Evolutionary conservation across 2,113 vertebrate genomes (phyloP), one percentile per base, ranked within the genome.

Genomic region (Platanista minor): DNA sequence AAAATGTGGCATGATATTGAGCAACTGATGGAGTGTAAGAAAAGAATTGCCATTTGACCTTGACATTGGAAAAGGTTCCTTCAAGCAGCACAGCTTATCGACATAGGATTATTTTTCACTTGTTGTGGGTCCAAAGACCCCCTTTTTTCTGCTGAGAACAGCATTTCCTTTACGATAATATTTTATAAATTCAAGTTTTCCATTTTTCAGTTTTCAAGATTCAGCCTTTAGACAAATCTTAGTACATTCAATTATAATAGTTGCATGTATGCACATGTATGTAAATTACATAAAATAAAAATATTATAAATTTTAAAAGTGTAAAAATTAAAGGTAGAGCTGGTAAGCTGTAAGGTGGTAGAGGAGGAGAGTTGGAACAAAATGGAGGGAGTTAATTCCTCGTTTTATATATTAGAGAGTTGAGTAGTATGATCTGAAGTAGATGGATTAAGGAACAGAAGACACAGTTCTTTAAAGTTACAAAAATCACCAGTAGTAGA

Each of bases 271-370:
- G 5, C 31, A 31, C 8, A 80, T 43, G 11, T 52, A 15, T 72
- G 1, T 43, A 49, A 87, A 57, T 77, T 64, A 93, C 2, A 36
- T 95, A 61, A 96, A 83, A 95, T 90, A 71, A 93, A 90, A 87
- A 82, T 75, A 90, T 71, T 33, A 25, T 83, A 69, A 83, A 29
- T n/a, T 87, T 93, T 69, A 71, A 49, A 71, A 90, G 12, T 64
- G 5, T 93, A 36, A 90, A 52, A 81, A 67, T 87, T 36, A 57
- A 94, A 93, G 59, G 33, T 57, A 87, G 46, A 82, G 64, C 23
- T 82, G 43, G 72, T 92, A 85, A 90, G n/a, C 31, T 75, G 33
- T 39, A 81, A 62, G 66, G 17, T 90, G 74, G 21, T 17, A 1
- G 23, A 54, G 54, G 46, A 87, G 59, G 9, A 61, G 23, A 90